phyloP scores from a whole-genome alignment of 1,140 invertebrate genomes.

The Limonius californicus region DNA sequence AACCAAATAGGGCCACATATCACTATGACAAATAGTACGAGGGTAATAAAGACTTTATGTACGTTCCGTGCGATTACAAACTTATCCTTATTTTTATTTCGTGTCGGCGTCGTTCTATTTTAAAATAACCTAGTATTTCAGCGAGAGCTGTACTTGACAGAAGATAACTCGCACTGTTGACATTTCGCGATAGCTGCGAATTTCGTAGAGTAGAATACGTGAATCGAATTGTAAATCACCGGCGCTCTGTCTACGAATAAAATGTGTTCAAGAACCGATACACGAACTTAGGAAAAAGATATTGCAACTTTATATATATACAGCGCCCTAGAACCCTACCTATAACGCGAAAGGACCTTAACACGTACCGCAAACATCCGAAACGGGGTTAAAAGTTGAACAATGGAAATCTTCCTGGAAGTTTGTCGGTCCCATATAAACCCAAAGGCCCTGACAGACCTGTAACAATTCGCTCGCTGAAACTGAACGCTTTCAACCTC shows the following conservation, averaged over 20 bases:
- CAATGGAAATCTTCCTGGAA: neutral
- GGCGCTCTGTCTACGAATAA: neutral
- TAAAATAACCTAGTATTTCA: conserved; percentile 1
- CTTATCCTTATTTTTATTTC: neutral
- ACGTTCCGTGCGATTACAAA: neutral
- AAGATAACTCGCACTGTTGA: conserved; percentile 1
- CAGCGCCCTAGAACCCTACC: too few relatives aligned
- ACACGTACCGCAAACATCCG: neutral
- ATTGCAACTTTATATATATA: neutral
- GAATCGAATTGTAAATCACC: neutral
- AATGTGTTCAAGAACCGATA: neutral
- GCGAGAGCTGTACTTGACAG: conserved; percentile 1
- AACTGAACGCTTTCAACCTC: neutral
- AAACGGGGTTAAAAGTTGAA: neutral
- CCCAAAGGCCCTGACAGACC: neutral
- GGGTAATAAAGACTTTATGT: neutral
- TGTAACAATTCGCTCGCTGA: neutral
- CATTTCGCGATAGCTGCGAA: conserved; percentile 1
- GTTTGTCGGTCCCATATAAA: neutral
- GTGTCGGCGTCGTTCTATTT: neutral
- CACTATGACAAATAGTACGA: neutral
- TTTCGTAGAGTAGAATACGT: neutral
- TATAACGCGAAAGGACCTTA: too few relatives aligned
- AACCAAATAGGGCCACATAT: neutral
- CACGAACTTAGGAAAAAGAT: neutral